Evolutionary conservation across 2,888 invertebrate species (phyloP).

Genomic region (Drosophila nigricruria): DNA sequence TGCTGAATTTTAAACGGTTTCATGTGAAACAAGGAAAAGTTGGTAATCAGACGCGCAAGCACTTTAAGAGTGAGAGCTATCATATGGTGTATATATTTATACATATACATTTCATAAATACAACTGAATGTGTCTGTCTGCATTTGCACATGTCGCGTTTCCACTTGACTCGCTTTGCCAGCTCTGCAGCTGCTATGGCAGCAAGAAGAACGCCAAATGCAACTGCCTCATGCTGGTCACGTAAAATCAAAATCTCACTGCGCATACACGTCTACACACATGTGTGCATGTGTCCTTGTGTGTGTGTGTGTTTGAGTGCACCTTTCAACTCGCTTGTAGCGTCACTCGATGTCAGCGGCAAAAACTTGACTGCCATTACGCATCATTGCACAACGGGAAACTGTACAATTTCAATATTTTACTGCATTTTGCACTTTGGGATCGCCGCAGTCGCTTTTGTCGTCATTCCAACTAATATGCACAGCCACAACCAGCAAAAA

Average conservation of each 20-base stretch:
- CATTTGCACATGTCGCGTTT: constrained; percentile 41
- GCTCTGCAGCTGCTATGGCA: constrained; percentile 32
- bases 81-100: constrained; percentile 4
- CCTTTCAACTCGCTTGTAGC: constrained; percentile 55
- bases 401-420: constrained; percentile 74
- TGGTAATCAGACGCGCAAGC: background rate
- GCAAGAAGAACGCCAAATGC: constrained; percentile 29
- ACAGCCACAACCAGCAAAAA: constrained; percentile 30
- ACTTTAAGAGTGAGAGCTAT: background rate
- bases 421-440: constrained; percentile 71
- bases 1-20: background rate
- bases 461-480: constrained; percentile 16
- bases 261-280: constrained; percentile 20
- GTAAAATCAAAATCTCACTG: constrained; percentile 62
- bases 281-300: constrained; percentile 11
- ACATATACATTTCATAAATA: constrained; percentile 16
- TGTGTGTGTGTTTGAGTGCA: constrained; percentile 37
- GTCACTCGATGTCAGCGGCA: constrained; percentile 28
- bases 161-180: constrained; percentile 40
- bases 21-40: background rate
- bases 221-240: constrained; percentile 68
- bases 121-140: constrained; percentile 16
- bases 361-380: constrained; percentile 58
- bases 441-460: constrained; percentile 34
- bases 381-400: constrained; percentile 70